Percentiles rank a stretch among this genome's conserved stretches.
These are phyloP conservation scores for Cheilinus undulatus DNA, from an alignment of 2,113 vertebrate genomes.

Conservation along the genomic window DNA sequence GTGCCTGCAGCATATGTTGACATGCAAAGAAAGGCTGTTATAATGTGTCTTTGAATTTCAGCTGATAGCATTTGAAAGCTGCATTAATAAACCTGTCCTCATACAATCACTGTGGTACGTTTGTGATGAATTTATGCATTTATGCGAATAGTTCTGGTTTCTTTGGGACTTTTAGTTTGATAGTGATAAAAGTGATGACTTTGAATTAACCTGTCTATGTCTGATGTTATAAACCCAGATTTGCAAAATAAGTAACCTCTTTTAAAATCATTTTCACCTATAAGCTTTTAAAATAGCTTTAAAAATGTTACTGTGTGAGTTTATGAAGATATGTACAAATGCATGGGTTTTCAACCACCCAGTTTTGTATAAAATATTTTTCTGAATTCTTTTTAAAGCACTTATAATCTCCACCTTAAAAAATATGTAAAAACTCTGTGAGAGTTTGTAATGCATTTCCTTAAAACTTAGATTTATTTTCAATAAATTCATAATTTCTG, in stretches of 20 bases:
- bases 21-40: conserved; percentile 66
- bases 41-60: conserved; percentile 65
- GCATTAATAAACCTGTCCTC: conserved; percentile 56
- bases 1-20: conserved; percentile 69
- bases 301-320: too few species aligned
- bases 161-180: conserved; percentile 32
- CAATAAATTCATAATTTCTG: neutral
- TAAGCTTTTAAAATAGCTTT: neutral
- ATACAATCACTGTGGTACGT: conserved; percentile 26
- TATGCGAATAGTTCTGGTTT: conserved; percentile 1
- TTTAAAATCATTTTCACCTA: neutral
- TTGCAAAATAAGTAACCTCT: neutral
- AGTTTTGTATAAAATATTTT: neutral
- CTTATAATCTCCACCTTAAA: neutral
- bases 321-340: too few species aligned
- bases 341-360: neutral
- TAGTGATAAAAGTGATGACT: conserved; percentile 4
- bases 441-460: too few species aligned
- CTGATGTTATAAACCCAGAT: neutral
- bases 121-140: conserved; percentile 30
- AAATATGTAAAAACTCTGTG: too few species aligned
- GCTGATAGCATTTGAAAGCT: conserved; percentile 66
- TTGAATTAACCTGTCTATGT: neutral
- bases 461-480: too few species aligned
- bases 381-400: neutral